phyloP scores from a whole-genome alignment of 2,797 vertebrate genomes.

The Pantherophis alleghaniensis region DNA sequence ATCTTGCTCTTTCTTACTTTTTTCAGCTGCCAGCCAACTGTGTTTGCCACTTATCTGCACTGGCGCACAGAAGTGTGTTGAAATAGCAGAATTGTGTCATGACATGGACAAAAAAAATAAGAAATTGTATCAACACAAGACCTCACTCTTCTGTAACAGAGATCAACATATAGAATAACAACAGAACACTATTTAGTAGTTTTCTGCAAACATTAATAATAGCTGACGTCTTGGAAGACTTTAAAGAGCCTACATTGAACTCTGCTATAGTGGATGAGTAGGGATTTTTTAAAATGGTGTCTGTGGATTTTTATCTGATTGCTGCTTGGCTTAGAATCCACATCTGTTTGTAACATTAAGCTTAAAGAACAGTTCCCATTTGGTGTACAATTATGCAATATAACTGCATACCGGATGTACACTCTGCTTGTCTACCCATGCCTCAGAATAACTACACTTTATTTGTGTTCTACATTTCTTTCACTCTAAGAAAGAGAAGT shows the following conservation, averaged over 20 bases:
- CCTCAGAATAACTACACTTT: background rate
- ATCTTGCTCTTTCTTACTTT: conserved; percentile 18
- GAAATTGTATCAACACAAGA: conserved; percentile 22
- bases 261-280: background rate
- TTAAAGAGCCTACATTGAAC: background rate
- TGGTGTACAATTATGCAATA: background rate
- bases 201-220: conserved; percentile 16
- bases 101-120: background rate
- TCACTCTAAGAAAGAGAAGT: conserved; percentile 3
- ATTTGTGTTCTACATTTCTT: background rate
- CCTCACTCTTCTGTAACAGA: conserved; percentile 2
- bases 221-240: background rate
- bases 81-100: conserved; percentile 53
- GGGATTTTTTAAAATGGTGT: background rate
- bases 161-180: background rate
- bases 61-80: conserved; percentile 78
- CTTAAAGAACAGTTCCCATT: background rate
- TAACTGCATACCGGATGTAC: background rate
- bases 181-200: background rate
- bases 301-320: background rate
- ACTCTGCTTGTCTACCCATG: background rate
- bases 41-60: conserved; percentile 75
- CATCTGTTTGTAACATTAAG: background rate
- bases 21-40: conserved; percentile 80
- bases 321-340: background rate